A percentile compares a stretch with the other conserved stretches of the same genome.
phyloP scores from a whole-genome alignment of 37 sponge, comb jelly and placozoan genomes.

The Hormiphora californensis region DNA sequence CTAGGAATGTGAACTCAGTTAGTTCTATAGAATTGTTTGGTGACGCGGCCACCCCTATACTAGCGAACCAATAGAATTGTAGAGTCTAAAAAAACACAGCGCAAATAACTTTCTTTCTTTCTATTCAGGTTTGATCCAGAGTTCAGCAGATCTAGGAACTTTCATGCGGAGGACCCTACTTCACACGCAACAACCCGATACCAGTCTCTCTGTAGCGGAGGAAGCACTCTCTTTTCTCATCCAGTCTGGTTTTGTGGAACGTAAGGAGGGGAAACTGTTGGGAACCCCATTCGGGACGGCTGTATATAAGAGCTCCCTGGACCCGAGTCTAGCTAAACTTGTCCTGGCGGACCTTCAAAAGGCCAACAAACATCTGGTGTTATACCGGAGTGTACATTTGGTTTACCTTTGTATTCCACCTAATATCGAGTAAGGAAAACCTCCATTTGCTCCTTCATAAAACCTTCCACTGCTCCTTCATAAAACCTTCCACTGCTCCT shows the following conservation, averaged over 20 bases:
- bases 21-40: no score
- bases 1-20: no score
- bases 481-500: no score
- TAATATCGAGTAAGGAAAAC: slow-evolving; percentile 61
- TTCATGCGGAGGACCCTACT: slow-evolving; percentile 64
- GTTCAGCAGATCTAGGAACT: slow-evolving; percentile 49
- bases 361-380: slow-evolving; percentile 63
- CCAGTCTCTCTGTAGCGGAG: background rate
- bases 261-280: background rate
- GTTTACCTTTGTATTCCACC: slow-evolving; percentile 76
- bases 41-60: no score
- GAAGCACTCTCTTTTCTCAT: slow-evolving; percentile 31
- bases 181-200: slow-evolving; percentile 53
- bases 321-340: background rate
- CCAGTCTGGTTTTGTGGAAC: background rate
- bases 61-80: no score
- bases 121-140: slow-evolving; percentile 55
- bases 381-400: slow-evolving; percentile 80
- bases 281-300: slow-evolving; percentile 7
- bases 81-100: no score
- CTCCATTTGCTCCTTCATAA: background rate
- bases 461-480: no score
- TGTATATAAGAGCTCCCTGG: slow-evolving; percentile 35
- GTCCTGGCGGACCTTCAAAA: background rate
- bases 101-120: no score